Base-by-base conservation (phyloP, 2,113 vertebrate species). In the Labeo catla region DNA sequence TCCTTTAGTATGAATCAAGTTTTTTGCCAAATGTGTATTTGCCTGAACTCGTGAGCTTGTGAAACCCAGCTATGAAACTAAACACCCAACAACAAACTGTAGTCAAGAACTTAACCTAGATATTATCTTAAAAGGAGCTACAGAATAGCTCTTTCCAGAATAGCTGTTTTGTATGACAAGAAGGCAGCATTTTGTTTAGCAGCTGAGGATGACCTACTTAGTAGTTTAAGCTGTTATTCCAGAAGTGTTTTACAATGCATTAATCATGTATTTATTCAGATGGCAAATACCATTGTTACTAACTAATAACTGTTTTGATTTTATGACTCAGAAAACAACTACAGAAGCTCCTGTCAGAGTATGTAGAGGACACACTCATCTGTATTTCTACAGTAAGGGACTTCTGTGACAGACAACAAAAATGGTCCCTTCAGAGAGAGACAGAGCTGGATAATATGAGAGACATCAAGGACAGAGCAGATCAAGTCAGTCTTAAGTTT, bases 391-490 rank as follows among this genome's bases (percentile, higher is more conserved):
- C 66, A 2, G 66, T 90, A 5, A 84, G 45, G 34, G 34, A 57
- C 2, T 91, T 91, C 47, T 86, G 78, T 21, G 76, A 85, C 12
- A 57, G 13, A 72, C 10, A 84, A 43, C 6, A 19, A 89, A 91
- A 85, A 88, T 92, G 90, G 89, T 65, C 43, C 66, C 89, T 70
- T 80, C 66, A 0, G 88, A 93, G 82, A 23, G 6, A 34, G 76
- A 36, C 86, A 36, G 90, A 91, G 61, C 74, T 72, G 4, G 85
- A 93, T 23, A 92, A 88, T 45, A 89, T 89, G 47, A 82, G 12
- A 68, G 85, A 88, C 68, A 90, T 91, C 63, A 85, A 59, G 47
- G 85, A 87, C 36, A 66, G 76, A 49, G 87, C 74, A 63, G 83
- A 90, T n/a, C 39, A 88, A 28, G 78, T 92, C 45, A 74, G 23